These are phyloP conservation scores for Polyploca ridens DNA, from an alignment of 2,888 invertebrate species.

Conservation along the genomic window DNA sequence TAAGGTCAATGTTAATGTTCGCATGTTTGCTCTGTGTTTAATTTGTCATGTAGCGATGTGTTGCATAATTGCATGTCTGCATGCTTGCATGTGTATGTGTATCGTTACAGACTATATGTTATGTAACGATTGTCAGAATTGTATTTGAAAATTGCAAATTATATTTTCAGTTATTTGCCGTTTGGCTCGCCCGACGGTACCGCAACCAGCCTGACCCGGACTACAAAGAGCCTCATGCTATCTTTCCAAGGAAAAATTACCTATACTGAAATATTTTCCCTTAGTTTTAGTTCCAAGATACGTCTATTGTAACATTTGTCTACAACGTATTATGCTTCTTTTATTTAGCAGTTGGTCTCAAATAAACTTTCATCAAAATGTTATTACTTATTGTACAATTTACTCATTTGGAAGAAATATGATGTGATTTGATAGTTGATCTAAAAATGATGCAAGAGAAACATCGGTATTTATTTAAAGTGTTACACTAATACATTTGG, in stretches of 20 bases:
- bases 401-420: neutral
- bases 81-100: neutral
- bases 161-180: constrained; percentile 90
- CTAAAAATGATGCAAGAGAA: neutral
- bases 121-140: constrained; percentile 5
- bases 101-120: neutral
- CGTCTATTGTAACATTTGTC: neutral
- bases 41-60: constrained; percentile 26
- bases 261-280: constrained; percentile 61
- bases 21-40: constrained; percentile 27
- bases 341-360: neutral
- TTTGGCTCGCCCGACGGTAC: constrained; percentile 91
- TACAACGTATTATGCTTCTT: neutral
- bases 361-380: neutral
- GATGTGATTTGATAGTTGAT: neutral
- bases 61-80: constrained; percentile 23
- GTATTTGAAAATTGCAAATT: constrained; percentile 1
- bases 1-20: constrained; percentile 10
- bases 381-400: neutral
- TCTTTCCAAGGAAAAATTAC: constrained; percentile 87
- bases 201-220: constrained; percentile 92
- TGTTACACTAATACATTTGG: neutral
- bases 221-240: constrained; percentile 89
- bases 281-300: constrained; percentile 3
- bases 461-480: neutral